Evolutionary conservation across 2,888 invertebrate genomes (phyloP), one percentile per base, ranked within the genome.

Genomic region (Ferrisia virgata): DNA sequence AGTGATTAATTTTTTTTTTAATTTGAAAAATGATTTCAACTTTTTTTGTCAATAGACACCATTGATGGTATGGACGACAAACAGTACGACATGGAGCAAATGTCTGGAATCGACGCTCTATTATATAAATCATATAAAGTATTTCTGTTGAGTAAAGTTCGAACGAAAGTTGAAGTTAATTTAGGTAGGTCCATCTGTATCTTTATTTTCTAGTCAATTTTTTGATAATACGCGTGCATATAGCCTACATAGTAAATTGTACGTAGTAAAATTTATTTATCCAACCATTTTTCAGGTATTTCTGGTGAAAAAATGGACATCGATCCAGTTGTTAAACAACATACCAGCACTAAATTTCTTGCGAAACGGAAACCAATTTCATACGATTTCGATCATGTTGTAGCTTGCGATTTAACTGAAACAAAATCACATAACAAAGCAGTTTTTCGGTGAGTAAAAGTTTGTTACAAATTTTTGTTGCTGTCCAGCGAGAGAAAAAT

Each of bases 301-400:
- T 96, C 96, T 15, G 93, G 96, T 6, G 96, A 97, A 87, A 94
- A 95, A 88, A 93, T 97, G 85, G 97, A 97, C 90, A 95, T 97
- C 83, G 96, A 96, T 88, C 96, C 96, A 0, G 91, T 94, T 31
- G 87, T 89, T 18, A 87, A 87, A 36, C 88, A 89, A 84, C 89
- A 89, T 86, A 89, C 89, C 15, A 87, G 88, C 5, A 87, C 88
- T 31, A 88, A 88, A 86, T 89, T 91, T 43, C 90, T 91, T 89
- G 91, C 91, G 72, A 91, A 93, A 87, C 92, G 94, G 86, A 94
- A 95, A 87, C 93, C 96, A 64, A 93, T 95, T 82, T 93, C 94
- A 85, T 94, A 95, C 89, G 93, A 93, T 86, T 96, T 96, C 88
- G 96, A 97, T 88, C 92, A 92, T 28, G 93, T 97, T 85, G 97